Percentiles rank a stretch among this genome's conserved stretches.
Evolutionary conservation across 1,140 invertebrate species (phyloP).

Genomic region (Drosophila chauvacae): DNA sequence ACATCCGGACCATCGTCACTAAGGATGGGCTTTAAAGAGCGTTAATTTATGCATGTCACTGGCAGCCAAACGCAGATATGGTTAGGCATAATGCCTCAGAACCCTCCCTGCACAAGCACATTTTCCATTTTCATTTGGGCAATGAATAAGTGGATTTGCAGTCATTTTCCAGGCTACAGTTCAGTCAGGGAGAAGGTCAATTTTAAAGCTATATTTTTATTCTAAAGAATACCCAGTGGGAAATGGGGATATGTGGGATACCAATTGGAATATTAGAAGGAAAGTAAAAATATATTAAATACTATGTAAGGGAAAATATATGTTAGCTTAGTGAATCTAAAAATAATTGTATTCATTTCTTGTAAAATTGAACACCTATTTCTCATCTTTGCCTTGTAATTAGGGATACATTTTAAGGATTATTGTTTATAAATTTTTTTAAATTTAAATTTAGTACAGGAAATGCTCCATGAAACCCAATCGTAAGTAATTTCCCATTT

Average conservation of each 20-base stretch:
- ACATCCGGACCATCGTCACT: neutral
- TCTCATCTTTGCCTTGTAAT: neutral
- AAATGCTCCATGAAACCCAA: neutral
- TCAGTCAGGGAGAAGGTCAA: slow-evolving; percentile 4
- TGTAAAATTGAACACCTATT: neutral
- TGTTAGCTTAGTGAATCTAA: neutral
- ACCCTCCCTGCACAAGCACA: neutral
- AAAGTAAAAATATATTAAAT: neutral
- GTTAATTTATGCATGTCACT: slow-evolving; percentile 61
- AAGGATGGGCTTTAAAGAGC: slow-evolving; percentile 15
- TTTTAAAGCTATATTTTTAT: neutral
- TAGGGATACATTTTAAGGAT: neutral
- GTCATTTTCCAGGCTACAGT: slow-evolving; percentile 20
- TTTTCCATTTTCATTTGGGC: slow-evolving; percentile 24
- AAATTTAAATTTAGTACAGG: neutral
- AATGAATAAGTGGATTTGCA: slow-evolving; percentile 43
- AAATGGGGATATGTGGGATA: neutral
- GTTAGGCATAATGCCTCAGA: slow-evolving; percentile 19
- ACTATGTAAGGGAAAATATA: neutral
- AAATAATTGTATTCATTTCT: neutral
- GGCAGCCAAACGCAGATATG: slow-evolving; percentile 29
- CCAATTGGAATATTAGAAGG: too few species aligned
- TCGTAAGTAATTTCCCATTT: slow-evolving; percentile 23
- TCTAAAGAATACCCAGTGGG: neutral
- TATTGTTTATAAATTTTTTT: neutral